Evolutionary conservation across 2,888 invertebrate genomes (phyloP).

Genomic region (Podotricha telesiphe): DNA sequence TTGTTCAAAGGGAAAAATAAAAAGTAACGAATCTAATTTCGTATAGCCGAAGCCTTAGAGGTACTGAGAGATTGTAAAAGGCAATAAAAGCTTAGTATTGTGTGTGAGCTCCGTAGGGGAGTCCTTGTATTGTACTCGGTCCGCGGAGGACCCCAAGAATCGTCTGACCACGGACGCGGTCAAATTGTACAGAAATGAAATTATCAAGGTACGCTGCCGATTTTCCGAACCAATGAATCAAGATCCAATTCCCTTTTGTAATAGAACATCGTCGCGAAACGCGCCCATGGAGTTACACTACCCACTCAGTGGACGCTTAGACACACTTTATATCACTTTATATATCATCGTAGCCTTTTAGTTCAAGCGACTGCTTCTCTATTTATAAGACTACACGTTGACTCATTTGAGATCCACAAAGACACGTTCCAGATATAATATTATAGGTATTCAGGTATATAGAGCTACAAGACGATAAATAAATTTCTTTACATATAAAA

Average conservation of each 20-base stretch:
- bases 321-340: conserved; percentile 64
- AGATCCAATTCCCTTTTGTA: conserved; percentile 84
- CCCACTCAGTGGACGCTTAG: conserved; percentile 77
- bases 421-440: background rate
- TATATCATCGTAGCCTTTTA: conserved; percentile 52
- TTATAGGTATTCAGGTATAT: background rate
- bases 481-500: too few species aligned
- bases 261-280: conserved; percentile 83
- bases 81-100: conserved; percentile 84
- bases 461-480: background rate
- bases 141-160: conserved; percentile 78
- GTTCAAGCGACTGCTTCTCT: conserved; percentile 44
- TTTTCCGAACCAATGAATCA: conserved; percentile 84
- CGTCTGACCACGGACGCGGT: conserved; percentile 82
- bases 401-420: conserved; percentile 16
- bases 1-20: conserved; percentile 71
- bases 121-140: conserved; percentile 77
- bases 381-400: conserved; percentile 27
- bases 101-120: conserved; percentile 80
- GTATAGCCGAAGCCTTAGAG: conserved; percentile 75
- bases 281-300: conserved; percentile 77
- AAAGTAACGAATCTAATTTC: conserved; percentile 81
- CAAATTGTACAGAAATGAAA: conserved; percentile 85
- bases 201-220: conserved; percentile 84
- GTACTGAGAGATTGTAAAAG: conserved; percentile 84